Evolutionary conservation across 2,113 vertebrate genomes (phyloP), one percentile per base, ranked within the genome.

Genomic region (Hydrolagus affinis): DNA sequence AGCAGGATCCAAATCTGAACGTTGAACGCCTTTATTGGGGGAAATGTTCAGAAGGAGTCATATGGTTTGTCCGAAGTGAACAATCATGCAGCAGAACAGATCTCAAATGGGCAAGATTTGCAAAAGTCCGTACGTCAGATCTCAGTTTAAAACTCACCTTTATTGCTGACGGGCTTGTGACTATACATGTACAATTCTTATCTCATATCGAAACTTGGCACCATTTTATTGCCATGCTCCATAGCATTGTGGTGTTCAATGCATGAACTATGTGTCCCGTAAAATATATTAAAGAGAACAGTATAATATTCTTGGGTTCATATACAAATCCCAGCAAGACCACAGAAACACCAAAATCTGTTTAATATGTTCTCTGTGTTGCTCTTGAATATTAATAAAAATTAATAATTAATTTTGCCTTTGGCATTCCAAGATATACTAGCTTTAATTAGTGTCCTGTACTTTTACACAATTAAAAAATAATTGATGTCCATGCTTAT

Each of bases 371-470:
- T 98, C 96, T 96, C 96, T 95, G 95, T 93, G 95, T 96, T 98
- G 96, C 96, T 98, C 97, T 94, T 99, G 96, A 99, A 99, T 99
- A 98, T 98, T 98, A 98, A 99, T 99, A 97, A 96, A 97, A 96
- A 96, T 99, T 95, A 98, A 98, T 98, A 96, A 98, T 99, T 98
- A 97, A 98, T 98, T 96, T 99, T 96, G 97, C 97, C 97, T 95
- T 96, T 96, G 97, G 98, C 97, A 92, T 95, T 95, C 95, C 94
- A 96, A 98, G 96, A 98, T 97, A 97, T 97, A 98, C 97, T 98
- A 96, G 95, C 97, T 98, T 98, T 99, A 98, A 99, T 99, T 98
- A 99, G 98, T 97, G 96, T 97, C 97, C 94, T 96, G 95, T 97
- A 98, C 96, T 99, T 95, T 93, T 96, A 94, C 95, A 97, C 97